phyloP scores from a whole-genome alignment of 2,888 invertebrate genomes.

The Dione vanillae region DNA sequence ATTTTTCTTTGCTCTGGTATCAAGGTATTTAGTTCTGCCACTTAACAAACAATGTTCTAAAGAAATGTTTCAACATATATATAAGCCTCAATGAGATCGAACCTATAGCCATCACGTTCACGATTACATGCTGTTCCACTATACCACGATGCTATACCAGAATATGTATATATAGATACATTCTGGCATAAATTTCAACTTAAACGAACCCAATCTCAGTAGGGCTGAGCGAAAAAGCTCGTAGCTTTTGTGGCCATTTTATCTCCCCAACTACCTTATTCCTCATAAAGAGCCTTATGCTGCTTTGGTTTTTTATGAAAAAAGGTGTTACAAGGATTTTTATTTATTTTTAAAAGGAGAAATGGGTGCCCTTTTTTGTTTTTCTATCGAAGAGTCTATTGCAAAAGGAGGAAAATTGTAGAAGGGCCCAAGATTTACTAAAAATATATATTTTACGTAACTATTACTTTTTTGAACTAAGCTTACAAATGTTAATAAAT shows the following conservation, averaged over 20 bases:
- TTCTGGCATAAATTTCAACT: conserved; percentile 13
- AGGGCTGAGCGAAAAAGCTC: conserved; percentile 14
- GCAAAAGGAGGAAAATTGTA: background rate
- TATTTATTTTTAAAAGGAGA: conserved; percentile 6
- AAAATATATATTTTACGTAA: too few relatives aligned
- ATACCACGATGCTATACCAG: background rate
- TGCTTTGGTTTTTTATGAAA: conserved; percentile 15
- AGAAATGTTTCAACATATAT: too few relatives aligned
- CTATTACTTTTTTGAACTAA: too few relatives aligned
- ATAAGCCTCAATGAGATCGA: background rate
- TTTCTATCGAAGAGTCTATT: background rate
- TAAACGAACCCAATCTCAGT: conserved; percentile 7
- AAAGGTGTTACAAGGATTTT: background rate
- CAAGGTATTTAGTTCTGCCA: too few relatives aligned
- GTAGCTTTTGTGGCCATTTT: conserved; percentile 19
- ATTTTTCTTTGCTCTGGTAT: too few relatives aligned
- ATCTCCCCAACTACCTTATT: conserved; percentile 19
- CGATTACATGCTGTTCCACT: background rate
- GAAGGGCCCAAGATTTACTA: too few relatives aligned
- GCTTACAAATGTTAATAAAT: too few relatives aligned
- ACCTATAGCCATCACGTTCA: background rate
- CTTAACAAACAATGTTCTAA: too few relatives aligned
- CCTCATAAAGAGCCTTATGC: conserved; percentile 1
- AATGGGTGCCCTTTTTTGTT: background rate
- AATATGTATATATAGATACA: too few relatives aligned